phyloP scores from a whole-genome alignment of 2,797 vertebrate species.

The Knipowitschia caucasica region DNA sequence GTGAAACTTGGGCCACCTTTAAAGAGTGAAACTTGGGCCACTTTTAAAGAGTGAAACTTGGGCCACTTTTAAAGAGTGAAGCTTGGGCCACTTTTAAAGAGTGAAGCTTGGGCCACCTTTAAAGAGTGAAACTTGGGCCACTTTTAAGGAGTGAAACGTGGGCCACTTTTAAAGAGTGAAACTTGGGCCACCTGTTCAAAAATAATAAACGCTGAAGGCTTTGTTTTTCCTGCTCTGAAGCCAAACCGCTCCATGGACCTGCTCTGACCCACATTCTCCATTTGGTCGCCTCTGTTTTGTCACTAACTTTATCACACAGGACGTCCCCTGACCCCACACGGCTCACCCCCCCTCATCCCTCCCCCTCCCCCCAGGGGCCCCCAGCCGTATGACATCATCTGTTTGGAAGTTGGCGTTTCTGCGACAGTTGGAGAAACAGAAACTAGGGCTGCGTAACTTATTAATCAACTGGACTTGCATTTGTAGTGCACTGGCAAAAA shows the following conservation, averaged over 20 bases:
- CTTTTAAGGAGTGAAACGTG: too few relatives aligned
- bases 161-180: too few relatives aligned
- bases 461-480: too few relatives aligned
- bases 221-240: conserved; percentile 71
- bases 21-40: too few relatives aligned
- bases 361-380: conserved; percentile 24
- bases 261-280: conserved; percentile 18
- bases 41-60: too few relatives aligned
- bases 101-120: conserved; percentile 66
- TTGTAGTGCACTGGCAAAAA: too few relatives aligned
- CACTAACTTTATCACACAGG: conserved; percentile 69
- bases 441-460: too few relatives aligned
- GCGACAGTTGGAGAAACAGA: conserved; percentile 48
- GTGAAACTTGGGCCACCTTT: too few relatives aligned
- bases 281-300: conserved; percentile 59
- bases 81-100: too few relatives aligned
- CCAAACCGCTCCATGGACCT: conserved; percentile 41
- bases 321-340: conserved; percentile 53
- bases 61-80: too few relatives aligned
- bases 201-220: conserved; percentile 71
- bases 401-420: conserved; percentile 62
- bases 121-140: too few relatives aligned
- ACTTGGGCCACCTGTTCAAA: conserved; percentile 75
- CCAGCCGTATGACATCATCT: conserved; percentile 64
- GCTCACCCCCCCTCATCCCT: conserved; percentile 31